A percentile compares a stretch with the other conserved stretches of the same genome.
phyloP scores from a whole-genome alignment of 2,113 vertebrate genomes.

The Thamnaconus septentrionalis region DNA sequence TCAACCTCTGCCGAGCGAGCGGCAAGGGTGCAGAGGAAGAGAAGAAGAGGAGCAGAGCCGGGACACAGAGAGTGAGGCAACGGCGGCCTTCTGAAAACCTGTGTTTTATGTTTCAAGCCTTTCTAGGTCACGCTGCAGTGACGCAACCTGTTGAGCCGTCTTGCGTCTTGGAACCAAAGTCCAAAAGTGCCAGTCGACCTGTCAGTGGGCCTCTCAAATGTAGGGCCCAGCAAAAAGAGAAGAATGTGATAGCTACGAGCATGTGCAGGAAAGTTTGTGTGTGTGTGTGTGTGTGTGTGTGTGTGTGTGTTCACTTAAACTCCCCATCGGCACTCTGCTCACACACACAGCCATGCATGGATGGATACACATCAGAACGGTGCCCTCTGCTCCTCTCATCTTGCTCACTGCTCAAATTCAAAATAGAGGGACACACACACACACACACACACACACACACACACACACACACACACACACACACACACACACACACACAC shows the following conservation, averaged over 20 bases:
- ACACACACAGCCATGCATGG: slow-evolving; percentile 28
- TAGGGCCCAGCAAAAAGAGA: slow-evolving; percentile 7
- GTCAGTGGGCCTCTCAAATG: slow-evolving; percentile 5
- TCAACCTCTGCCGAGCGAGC: too few relatives aligned
- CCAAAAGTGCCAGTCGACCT: slow-evolving; percentile 32
- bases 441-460: too few relatives aligned
- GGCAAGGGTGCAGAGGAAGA: slow-evolving; percentile 14
- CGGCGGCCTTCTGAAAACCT: slow-evolving; percentile 5
- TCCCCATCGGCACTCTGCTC: slow-evolving; percentile 22
- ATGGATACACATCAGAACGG: slow-evolving; percentile 34
- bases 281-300: neutral
- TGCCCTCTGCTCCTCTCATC: slow-evolving; percentile 3
- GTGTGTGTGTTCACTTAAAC: slow-evolving; percentile 22
- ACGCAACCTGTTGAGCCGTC: slow-evolving; percentile 29
- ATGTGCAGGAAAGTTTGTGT: slow-evolving; percentile 1
- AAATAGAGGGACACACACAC: too few relatives aligned
- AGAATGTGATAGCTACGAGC: neutral
- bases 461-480: too few relatives aligned
- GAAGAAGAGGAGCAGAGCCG: slow-evolving; percentile 18
- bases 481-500: neutral
- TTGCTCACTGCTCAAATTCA: too few relatives aligned
- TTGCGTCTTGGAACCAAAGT: slow-evolving; percentile 33
- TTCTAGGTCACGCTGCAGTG: slow-evolving; percentile 36
- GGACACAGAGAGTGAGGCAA: slow-evolving; percentile 19
- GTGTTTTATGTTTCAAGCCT: slow-evolving; percentile 24